These are phyloP conservation scores for Rhyacichthys aspro DNA, from an alignment of 2,797 vertebrate species.

Conservation along the genomic window DNA sequence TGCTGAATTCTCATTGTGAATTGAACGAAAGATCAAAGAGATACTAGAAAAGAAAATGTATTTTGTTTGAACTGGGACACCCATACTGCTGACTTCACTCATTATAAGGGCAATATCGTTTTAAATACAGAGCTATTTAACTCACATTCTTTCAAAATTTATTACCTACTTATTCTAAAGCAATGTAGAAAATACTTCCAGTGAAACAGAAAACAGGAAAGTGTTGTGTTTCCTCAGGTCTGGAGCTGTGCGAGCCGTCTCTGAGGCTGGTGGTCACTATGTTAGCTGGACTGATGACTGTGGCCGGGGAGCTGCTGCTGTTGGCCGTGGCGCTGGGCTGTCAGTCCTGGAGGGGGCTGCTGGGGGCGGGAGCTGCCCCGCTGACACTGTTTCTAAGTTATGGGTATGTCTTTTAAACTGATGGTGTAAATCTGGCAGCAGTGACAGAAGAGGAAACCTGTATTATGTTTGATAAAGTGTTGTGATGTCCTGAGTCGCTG, in stretches of 20 bases:
- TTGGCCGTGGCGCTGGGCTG: slow-evolving; percentile 87
- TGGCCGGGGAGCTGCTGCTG: slow-evolving; percentile 87
- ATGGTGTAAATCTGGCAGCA: not conserved
- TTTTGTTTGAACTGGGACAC: no score
- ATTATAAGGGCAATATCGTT: no score
- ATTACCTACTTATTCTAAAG: no score
- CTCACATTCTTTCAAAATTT: no score
- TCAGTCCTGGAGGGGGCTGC: slow-evolving; percentile 87
- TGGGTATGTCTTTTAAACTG: slow-evolving; percentile 67
- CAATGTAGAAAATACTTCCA: no score
- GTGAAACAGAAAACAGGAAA: no score
- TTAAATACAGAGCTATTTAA: no score
- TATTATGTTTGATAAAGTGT: slow-evolving; percentile 32
- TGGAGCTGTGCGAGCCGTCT: slow-evolving; percentile 90
- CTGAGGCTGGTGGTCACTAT: slow-evolving; percentile 84
- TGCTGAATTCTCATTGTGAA: no score
- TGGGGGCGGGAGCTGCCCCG: slow-evolving; percentile 86
- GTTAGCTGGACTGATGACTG: slow-evolving; percentile 83
- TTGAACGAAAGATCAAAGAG: no score
- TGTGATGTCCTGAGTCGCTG: slow-evolving; percentile 51
- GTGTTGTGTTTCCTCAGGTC: slow-evolving; percentile 72
- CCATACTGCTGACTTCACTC: no score
- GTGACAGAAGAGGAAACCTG: slow-evolving; percentile 12
- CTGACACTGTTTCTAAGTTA: slow-evolving; percentile 88
- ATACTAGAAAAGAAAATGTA: no score